Conservation (phyloP, 2,888 invertebrate genomes). For the Sinhomidia bicolor region DNA sequence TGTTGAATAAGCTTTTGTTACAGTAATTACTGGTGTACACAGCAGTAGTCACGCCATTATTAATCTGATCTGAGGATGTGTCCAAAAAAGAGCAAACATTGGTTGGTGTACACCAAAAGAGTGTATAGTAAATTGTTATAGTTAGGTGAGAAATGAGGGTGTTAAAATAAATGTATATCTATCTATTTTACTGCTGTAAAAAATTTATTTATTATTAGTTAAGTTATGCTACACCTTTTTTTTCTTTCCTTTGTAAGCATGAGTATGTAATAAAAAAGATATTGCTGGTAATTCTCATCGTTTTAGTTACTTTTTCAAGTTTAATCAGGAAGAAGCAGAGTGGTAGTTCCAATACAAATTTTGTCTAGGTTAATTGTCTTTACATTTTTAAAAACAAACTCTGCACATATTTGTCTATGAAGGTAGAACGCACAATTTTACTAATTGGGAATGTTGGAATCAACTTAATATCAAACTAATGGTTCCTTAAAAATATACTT, state of each 20-base stretch:
- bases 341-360: no score
- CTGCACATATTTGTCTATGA: no score
- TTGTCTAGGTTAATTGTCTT: no score
- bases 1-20: slow-evolving; percentile 41
- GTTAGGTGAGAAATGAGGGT: slow-evolving; percentile 6
- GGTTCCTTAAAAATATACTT: no score
- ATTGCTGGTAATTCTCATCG: background rate
- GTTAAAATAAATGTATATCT: background rate
- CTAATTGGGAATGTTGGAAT: no score
- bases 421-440: no score
- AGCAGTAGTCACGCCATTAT: background rate
- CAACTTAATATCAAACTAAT: no score
- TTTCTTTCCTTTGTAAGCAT: background rate
- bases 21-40: slow-evolving; percentile 40
- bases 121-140: no score
- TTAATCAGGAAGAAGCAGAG: no score
- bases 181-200: background rate
- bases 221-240: background rate
- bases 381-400: no score
- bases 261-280: background rate
- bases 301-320: no score
- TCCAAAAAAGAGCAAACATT: background rate
- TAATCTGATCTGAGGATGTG: background rate
- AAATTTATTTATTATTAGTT: background rate
- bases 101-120: no score